phyloP scores from a whole-genome alignment of 2,888 invertebrate species.

The Ypsolopha scabrella region DNA sequence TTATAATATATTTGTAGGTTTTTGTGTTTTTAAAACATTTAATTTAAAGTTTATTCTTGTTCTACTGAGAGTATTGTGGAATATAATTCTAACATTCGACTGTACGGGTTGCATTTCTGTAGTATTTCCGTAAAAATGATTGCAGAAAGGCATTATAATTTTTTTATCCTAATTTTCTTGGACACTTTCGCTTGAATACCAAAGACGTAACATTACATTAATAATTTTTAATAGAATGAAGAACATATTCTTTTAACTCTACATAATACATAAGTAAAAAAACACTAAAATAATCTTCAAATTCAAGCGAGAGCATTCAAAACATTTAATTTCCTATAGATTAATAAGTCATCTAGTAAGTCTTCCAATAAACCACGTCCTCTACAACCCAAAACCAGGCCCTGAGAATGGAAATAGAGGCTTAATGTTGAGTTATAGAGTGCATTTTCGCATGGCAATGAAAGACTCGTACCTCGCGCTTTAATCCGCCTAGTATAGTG shows the following conservation, averaged over 20 bases:
- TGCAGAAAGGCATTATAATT: slow-evolving; percentile 48
- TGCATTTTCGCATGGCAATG: no score
- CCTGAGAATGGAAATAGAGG: neutral
- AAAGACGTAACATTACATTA: neutral
- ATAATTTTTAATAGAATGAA: neutral
- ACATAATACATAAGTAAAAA: neutral
- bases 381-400: neutral
- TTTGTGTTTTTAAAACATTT: neutral
- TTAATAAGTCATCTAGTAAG: neutral
- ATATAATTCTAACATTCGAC: slow-evolving; percentile 18
- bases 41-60: slow-evolving; percentile 5
- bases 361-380: neutral
- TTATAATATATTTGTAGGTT: neutral
- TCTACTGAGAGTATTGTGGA: slow-evolving; percentile 15
- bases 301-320: neutral
- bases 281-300: neutral
- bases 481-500: slow-evolving; percentile 33
- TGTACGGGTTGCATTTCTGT: slow-evolving; percentile 39
- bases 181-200: neutral
- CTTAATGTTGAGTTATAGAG: no score
- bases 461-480: no score
- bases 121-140: slow-evolving; percentile 61
- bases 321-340: slow-evolving; percentile 1
- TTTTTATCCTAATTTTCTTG: slow-evolving; percentile 1
- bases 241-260: neutral